Conservation (phyloP, 2,113 vertebrate genomes). For the Cygnus atratus region DNA sequence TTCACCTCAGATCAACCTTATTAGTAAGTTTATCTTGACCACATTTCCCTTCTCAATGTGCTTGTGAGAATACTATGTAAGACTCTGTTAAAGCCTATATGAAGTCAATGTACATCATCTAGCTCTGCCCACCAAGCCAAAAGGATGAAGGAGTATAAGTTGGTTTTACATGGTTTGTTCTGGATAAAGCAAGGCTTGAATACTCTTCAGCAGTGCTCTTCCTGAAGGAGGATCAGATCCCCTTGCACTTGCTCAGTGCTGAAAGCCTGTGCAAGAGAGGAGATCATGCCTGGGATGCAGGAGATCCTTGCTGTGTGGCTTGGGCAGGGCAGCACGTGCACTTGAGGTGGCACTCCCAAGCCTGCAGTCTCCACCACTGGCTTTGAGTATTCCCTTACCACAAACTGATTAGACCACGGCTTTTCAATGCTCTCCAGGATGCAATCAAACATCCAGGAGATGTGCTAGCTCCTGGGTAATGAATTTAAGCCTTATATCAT, state of each 20-base stretch:
- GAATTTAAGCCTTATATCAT: neutral
- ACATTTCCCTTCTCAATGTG: neutral
- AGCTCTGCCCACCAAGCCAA: neutral
- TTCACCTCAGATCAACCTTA: neutral
- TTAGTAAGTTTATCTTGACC: neutral
- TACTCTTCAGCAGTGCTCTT: neutral
- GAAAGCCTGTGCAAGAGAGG: neutral
- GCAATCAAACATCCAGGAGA: neutral
- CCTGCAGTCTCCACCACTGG: no score
- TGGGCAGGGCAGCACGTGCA: accelerated
- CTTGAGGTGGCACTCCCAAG: no score
- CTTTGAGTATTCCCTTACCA: neutral
- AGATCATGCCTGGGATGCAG: neutral
- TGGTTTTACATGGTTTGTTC: neutral
- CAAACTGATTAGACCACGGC: neutral
- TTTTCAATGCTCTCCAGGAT: neutral
- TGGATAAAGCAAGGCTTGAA: neutral
- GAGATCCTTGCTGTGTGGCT: neutral
- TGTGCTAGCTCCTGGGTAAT: neutral
- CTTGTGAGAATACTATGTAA: neutral
- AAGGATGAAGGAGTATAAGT: neutral
- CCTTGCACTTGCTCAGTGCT: neutral
- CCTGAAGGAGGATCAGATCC: neutral
- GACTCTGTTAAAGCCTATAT: neutral
- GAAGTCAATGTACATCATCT: neutral